phyloP scores from a whole-genome alignment of 2,113 vertebrate genomes.

The Nothobranchius furzeri region DNA sequence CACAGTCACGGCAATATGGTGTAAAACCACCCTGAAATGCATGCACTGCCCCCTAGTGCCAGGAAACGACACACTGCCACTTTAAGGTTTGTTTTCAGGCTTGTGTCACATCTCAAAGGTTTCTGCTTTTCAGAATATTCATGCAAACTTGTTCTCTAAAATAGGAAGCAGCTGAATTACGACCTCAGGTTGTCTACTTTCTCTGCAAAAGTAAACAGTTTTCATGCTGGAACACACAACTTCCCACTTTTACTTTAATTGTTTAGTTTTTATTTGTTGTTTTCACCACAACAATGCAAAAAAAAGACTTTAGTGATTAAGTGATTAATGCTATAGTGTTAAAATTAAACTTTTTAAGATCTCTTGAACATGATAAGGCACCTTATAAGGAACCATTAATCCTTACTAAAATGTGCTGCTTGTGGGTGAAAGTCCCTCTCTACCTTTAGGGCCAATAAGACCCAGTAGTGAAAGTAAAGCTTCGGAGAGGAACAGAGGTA shows the following conservation, averaged over 20 bases:
- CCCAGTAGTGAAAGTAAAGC: conserved; percentile 60
- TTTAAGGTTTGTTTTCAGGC: neutral
- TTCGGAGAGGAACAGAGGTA: conserved; percentile 27
- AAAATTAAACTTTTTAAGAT: neutral
- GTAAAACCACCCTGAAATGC: too few relatives aligned
- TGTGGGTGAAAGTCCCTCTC: conserved; percentile 4
- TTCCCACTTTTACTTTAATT: neutral
- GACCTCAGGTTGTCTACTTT: neutral
- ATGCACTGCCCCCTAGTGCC: too few relatives aligned
- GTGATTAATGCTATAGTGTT: neutral
- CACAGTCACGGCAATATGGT: too few relatives aligned
- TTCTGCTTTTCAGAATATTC: conserved; percentile 45
- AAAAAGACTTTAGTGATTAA: too few relatives aligned
- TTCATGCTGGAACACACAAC: too few relatives aligned
- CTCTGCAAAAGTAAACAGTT: too few relatives aligned
- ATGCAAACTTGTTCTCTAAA: conserved; percentile 39
- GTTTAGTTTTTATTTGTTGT: neutral
- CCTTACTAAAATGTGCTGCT: conserved; percentile 1
- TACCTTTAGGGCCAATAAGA: neutral
- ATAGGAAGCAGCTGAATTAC: conserved; percentile 2
- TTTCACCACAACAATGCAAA: neutral
- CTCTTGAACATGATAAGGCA: neutral
- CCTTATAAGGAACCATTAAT: neutral
- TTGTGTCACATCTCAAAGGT: neutral
- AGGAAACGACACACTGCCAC: neutral